Evolutionary conservation across 64 coral and sea anemone genomes (phyloP).

Genomic region (Orbicella faveolata): DNA sequence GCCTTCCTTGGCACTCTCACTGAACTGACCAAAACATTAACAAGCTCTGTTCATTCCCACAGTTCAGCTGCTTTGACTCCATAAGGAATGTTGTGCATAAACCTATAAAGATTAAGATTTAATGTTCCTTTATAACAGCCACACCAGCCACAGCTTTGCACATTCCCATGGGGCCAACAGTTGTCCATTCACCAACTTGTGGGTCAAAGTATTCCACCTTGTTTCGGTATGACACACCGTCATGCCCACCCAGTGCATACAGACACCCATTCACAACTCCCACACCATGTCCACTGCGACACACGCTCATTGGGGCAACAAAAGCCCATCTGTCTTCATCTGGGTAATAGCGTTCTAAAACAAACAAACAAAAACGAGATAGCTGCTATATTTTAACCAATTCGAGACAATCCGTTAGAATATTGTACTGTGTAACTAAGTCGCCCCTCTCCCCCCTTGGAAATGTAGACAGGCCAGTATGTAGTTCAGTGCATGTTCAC

Average conservation of each 20-base stretch:
- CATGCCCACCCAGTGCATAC: conserved; percentile 87
- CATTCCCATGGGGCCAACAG: conserved; percentile 79
- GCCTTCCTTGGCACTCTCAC: too few relatives aligned
- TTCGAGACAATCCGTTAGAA: too few relatives aligned
- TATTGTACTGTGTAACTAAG: too few relatives aligned
- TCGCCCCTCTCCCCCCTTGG: too few relatives aligned
- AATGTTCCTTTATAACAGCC: conserved; percentile 71
- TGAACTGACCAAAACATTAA: too few relatives aligned
- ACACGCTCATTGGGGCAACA: conserved; percentile 89
- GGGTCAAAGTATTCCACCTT: conserved; percentile 88
- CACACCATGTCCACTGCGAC: conserved; percentile 90
- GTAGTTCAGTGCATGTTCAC: too few relatives aligned
- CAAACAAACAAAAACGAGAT: background rate
- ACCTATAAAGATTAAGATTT: background rate
- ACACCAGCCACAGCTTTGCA: conserved; percentile 92
- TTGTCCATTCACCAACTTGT: conserved; percentile 77
- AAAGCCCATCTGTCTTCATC: conserved; percentile 85
- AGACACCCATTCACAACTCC: conserved; percentile 73
- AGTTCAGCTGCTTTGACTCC: too few relatives aligned
- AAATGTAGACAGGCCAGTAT: too few relatives aligned
- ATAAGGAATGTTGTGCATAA: too few relatives aligned
- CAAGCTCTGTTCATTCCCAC: too few relatives aligned
- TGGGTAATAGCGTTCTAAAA: conserved; percentile 86
- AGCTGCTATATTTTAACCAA: too few relatives aligned
- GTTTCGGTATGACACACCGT: conserved; percentile 86